Conservation (phyloP, 2,888 invertebrate species). For the Heteropelma amictum region DNA sequence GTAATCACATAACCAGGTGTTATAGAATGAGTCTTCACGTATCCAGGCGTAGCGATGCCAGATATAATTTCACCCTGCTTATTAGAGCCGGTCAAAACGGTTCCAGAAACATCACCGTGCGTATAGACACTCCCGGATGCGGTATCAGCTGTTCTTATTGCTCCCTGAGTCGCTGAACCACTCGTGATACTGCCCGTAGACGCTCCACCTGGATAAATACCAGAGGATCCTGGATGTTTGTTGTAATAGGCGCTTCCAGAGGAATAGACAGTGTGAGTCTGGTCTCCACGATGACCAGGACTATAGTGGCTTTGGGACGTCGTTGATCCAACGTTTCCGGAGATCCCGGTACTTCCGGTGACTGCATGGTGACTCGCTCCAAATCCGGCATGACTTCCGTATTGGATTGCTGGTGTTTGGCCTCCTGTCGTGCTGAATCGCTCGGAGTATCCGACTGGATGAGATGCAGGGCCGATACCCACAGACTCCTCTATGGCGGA, state of each 20-base stretch:
- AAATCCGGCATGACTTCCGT: too few relatives aligned
- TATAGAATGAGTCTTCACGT: slow-evolving; percentile 59
- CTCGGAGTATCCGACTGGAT: slow-evolving; percentile 8
- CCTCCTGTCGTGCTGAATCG: not conserved
- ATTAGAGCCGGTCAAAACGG: slow-evolving; percentile 44
- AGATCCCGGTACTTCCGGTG: not conserved
- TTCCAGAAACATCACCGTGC: slow-evolving; percentile 59
- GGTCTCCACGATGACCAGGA: slow-evolving; percentile 21
- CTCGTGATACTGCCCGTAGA: slow-evolving; percentile 48
- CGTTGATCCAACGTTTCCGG: slow-evolving; percentile 17
- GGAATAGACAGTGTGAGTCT: not conserved
- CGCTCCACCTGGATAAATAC: slow-evolving; percentile 7
- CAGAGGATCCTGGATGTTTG: slow-evolving; percentile 17
- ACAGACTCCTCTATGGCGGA: slow-evolving; percentile 32
- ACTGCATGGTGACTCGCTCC: too few relatives aligned
- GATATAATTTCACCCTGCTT: slow-evolving; percentile 59
- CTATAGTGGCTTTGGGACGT: slow-evolving; percentile 31
- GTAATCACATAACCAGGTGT: slow-evolving; percentile 62
- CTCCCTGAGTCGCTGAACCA: slow-evolving; percentile 54
- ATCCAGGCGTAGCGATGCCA: slow-evolving; percentile 61
- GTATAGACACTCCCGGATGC: slow-evolving; percentile 59
- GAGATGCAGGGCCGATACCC: slow-evolving; percentile 5
- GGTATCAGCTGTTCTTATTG: slow-evolving; percentile 54
- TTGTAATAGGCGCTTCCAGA: slow-evolving; percentile 9
- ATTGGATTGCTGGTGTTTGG: too few relatives aligned